Evolutionary conservation across 2,888 invertebrate species (phyloP).

Genomic region (Andrena hattorfiana): DNA sequence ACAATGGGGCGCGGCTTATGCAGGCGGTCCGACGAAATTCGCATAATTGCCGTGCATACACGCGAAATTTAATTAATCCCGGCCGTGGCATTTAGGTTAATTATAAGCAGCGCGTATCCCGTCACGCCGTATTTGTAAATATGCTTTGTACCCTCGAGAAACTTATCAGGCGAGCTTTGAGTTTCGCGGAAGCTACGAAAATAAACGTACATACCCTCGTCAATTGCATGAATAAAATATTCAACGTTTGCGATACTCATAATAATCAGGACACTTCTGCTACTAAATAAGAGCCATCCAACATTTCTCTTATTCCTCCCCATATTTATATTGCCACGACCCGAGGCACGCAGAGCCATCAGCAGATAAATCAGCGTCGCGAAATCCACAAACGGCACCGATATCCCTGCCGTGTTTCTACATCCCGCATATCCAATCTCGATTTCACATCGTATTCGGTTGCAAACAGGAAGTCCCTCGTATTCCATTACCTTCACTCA

Average conservation of each 20-base stretch:
- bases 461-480: neutral
- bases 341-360: no score
- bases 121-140: slow-evolving; percentile 23
- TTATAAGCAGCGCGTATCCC: slow-evolving; percentile 22
- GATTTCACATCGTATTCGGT: neutral
- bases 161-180: slow-evolving; percentile 15
- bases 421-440: neutral
- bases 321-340: no score
- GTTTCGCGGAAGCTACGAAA: neutral
- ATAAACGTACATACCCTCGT: neutral
- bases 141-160: slow-evolving; percentile 11
- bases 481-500: neutral
- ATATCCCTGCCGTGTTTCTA: neutral
- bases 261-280: no score
- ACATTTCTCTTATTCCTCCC: no score
- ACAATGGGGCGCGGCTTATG: neutral
- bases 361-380: neutral
- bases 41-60: slow-evolving; percentile 31
- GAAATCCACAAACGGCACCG: neutral
- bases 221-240: neutral
- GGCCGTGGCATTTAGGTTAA: slow-evolving; percentile 40
- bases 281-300: no score
- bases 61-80: slow-evolving; percentile 49
- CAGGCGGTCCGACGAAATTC: slow-evolving; percentile 28
- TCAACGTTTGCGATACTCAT: neutral